Percentiles rank a stretch among this genome's conserved stretches.
Conservation (phyloP, 2,113 vertebrate genomes). For the Okapia johnstoni region DNA sequence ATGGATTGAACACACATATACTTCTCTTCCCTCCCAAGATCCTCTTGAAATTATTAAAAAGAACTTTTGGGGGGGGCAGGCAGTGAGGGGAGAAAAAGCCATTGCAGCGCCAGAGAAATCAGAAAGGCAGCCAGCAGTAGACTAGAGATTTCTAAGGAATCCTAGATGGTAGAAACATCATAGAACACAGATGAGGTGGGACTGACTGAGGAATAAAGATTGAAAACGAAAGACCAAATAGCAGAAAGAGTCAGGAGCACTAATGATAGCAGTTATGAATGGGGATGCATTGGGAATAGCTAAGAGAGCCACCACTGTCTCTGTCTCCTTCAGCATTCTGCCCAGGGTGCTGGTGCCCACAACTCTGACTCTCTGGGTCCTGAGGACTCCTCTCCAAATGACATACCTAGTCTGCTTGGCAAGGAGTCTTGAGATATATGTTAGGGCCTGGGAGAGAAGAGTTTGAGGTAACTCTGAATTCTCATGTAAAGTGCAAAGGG, state of each 20-base stretch:
- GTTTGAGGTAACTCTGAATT: not conserved
- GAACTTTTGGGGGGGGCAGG: accelerated
- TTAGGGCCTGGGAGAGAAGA: not conserved
- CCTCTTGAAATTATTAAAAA: not conserved
- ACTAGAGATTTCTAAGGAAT: not conserved
- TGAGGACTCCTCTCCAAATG: not conserved
- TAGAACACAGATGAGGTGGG: not conserved
- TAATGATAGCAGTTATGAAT: not conserved
- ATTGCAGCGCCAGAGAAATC: not conserved
- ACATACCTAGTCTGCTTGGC: not conserved
- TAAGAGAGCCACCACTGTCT: not conserved
- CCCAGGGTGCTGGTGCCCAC: not conserved
- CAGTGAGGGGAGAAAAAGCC: not conserved
- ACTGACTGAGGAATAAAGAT: not conserved
- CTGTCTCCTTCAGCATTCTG: not conserved
- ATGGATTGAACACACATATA: not conserved
- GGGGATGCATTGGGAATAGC: not conserved
- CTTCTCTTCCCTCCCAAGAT: not conserved
- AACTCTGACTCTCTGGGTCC: not conserved
- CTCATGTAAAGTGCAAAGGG: not conserved
- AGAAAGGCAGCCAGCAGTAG: not conserved
- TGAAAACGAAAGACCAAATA: not conserved
- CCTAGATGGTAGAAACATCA: not conserved
- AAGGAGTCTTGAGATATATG: not conserved
- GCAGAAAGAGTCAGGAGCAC: not conserved